A percentile compares a stretch with the other conserved stretches of the same genome.
These are phyloP conservation scores for Xerus rutilus DNA, from an alignment of 2,797 vertebrate genomes.

Conservation along the genomic window DNA sequence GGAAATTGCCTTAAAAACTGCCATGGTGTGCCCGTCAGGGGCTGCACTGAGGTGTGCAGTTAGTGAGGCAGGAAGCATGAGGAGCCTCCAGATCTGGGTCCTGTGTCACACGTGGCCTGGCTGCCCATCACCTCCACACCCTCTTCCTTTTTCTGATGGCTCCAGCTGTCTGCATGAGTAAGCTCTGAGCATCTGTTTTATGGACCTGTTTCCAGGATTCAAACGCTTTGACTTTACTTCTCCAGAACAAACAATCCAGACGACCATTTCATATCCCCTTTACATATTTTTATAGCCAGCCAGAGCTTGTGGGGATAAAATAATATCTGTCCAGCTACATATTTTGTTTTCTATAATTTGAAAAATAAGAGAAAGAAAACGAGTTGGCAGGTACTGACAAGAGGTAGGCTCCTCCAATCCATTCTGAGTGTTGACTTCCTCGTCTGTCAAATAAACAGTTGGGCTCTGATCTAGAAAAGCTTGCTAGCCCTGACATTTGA, in stretches of 20 bases:
- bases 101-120: neutral
- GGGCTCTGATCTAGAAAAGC: neutral
- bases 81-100: neutral
- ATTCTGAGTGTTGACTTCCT: neutral
- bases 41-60: neutral
- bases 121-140: neutral
- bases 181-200: neutral
- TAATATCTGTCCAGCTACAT: neutral
- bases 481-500: neutral
- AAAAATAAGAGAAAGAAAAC: neutral
- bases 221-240: neutral
- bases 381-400: neutral
- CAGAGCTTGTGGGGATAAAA: neutral
- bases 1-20: neutral
- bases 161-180: neutral
- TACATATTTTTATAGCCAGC: neutral
- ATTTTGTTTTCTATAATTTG: neutral
- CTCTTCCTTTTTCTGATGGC: neutral
- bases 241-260: neutral
- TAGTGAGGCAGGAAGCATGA: neutral
- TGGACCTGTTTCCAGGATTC: neutral
- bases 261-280: neutral
- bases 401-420: neutral
- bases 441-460: constrained; percentile 13
- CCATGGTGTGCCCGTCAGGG: no score